A percentile compares a stretch with the other conserved stretches of the same genome.
These are phyloP conservation scores for Platyscapa corneri DNA, from an alignment of 1,140 invertebrate species.

Conservation along the genomic window DNA sequence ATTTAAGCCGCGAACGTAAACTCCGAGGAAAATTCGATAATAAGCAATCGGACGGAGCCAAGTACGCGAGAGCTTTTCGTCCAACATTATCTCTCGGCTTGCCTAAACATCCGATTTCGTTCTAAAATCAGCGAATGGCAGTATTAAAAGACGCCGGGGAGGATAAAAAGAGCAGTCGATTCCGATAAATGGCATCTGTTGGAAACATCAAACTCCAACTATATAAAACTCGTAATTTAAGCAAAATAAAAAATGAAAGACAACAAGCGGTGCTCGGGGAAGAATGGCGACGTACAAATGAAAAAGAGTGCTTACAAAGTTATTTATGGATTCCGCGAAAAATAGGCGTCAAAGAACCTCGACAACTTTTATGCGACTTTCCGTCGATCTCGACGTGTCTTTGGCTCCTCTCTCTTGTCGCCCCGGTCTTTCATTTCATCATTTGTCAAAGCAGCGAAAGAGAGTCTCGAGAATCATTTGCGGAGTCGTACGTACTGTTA, in stretches of 20 bases:
- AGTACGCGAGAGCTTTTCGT: too few species aligned
- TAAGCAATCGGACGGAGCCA: too few species aligned
- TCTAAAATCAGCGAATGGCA: not conserved
- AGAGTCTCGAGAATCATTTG: slow-evolving; percentile 42
- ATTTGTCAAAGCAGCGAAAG: slow-evolving; percentile 43
- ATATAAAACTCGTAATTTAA: slow-evolving; percentile 17
- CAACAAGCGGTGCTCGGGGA: not conserved
- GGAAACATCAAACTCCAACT: not conserved
- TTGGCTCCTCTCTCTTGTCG: not conserved
- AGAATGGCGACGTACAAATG: not conserved
- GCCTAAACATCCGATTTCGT: too few species aligned
- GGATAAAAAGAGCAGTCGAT: not conserved
- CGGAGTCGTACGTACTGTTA: slow-evolving; percentile 31
- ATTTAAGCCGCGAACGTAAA: not conserved
- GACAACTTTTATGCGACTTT: slow-evolving; percentile 23
- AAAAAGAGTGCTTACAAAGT: slow-evolving; percentile 2
- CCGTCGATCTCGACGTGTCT: slow-evolving; percentile 4
- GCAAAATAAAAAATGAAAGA: slow-evolving; percentile 8
- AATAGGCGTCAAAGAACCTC: slow-evolving; percentile 9
- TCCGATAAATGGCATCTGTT: not conserved
- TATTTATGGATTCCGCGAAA: slow-evolving; percentile 40
- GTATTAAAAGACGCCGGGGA: not conserved
- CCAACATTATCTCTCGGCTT: too few species aligned
- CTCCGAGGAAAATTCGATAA: not conserved
- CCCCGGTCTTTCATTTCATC: not conserved